These are phyloP conservation scores for Tiliqua scincoides DNA, from an alignment of 2,113 vertebrate genomes.

Conservation along the genomic window DNA sequence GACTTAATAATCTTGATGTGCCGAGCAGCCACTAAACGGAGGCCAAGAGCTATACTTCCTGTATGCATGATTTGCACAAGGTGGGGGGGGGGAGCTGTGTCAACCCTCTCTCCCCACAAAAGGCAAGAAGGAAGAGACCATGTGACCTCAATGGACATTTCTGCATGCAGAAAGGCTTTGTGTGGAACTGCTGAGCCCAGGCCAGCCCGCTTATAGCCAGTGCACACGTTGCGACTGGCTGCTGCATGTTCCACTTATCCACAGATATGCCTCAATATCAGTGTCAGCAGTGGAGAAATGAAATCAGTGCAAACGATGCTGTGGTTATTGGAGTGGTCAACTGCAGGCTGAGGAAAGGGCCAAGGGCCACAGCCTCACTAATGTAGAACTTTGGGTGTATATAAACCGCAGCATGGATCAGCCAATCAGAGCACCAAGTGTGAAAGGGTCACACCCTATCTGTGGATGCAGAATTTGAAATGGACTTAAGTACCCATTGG, in stretches of 20 bases:
- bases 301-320: not conserved
- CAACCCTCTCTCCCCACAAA: not conserved
- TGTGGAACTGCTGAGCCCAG: not conserved
- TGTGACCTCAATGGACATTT: not conserved
- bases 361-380: not conserved
- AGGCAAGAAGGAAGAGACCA: not conserved
- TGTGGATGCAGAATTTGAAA: not conserved
- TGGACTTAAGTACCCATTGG: not conserved
- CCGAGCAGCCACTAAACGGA: constrained; percentile 22
- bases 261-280: not conserved
- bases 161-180: not conserved
- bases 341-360: not conserved
- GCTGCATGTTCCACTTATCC: not conserved
- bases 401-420: not conserved
- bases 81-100: not conserved
- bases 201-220: not conserved
- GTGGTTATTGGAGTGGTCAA: not conserved
- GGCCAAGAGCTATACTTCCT: constrained; percentile 16
- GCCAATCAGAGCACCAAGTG: not conserved
- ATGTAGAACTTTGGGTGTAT: not conserved
- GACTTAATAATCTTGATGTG: constrained; percentile 12
- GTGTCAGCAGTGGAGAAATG: not conserved
- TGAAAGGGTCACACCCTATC: not conserved
- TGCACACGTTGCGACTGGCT: not conserved
- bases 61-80: not conserved